Conservation (phyloP, 2,797 vertebrate genomes). For the Amblyopsis hoosieri region DNA sequence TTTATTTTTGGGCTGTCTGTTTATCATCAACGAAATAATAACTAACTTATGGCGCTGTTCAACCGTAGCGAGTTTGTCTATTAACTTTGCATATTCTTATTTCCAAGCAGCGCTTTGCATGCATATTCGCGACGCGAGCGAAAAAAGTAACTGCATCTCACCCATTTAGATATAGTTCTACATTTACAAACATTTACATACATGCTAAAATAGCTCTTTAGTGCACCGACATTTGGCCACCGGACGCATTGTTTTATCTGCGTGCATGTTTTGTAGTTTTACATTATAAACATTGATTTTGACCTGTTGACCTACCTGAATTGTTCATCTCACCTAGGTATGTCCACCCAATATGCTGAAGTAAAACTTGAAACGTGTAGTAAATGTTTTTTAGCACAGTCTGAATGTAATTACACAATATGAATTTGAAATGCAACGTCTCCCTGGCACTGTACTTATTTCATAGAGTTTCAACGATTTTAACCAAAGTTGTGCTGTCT, state of each 20-base stretch:
- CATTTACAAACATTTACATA: conserved; percentile 1
- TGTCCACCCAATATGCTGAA: conserved; percentile 13
- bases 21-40: no score
- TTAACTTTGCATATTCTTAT: background rate
- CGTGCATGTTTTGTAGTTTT: no score
- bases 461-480: no score
- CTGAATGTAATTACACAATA: background rate
- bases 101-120: background rate
- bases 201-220: background rate
- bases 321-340: conserved; percentile 5
- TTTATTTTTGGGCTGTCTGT: no score
- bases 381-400: background rate
- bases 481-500: background rate
- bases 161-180: background rate
- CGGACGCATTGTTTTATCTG: no score
- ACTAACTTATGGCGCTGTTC: no score
- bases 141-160: conserved; percentile 3
- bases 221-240: no score
- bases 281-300: no score
- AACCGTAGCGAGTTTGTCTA: no score
- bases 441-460: no score
- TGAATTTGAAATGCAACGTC: no score
- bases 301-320: no score
- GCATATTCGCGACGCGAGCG: conserved; percentile 27
- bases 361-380: conserved; percentile 8